Evolutionary conservation across 1,140 invertebrate species (phyloP).

Genomic region (Drosophila repletoides): DNA sequence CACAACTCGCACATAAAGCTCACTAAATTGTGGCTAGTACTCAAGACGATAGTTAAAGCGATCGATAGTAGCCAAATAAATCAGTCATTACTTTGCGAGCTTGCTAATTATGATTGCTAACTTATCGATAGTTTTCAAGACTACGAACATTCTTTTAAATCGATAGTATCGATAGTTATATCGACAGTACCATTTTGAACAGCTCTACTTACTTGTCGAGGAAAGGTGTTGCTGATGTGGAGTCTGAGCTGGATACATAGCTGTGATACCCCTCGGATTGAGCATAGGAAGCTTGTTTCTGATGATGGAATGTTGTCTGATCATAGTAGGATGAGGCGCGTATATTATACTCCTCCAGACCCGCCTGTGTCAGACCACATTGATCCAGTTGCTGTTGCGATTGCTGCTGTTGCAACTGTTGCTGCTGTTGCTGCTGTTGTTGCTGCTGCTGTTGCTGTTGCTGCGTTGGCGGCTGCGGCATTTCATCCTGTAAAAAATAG

Average conservation of each 20-base stretch:
- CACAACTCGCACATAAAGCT: no score
- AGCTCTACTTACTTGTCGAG: slow-evolving; percentile 86
- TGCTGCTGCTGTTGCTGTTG: slow-evolving; percentile 37
- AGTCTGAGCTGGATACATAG: slow-evolving; percentile 91
- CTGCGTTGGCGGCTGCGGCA: slow-evolving; percentile 36
- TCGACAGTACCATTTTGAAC: no score
- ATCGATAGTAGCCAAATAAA: no score
- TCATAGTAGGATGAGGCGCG: slow-evolving; percentile 83
- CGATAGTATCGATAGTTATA: no score
- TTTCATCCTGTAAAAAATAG: slow-evolving; percentile 55
- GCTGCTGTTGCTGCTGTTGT: slow-evolving; percentile 27
- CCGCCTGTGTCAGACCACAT: slow-evolving; percentile 84
- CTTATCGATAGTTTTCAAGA: no score
- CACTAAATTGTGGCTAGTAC: no score
- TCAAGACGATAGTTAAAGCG: no score
- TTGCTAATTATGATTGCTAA: no score
- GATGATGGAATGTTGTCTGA: slow-evolving; percentile 85
- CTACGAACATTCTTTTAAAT: no score
- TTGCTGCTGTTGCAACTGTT: slow-evolving; percentile 30
- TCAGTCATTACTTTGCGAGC: no score
- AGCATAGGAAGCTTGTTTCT: slow-evolving; percentile 90
- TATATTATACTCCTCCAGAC: slow-evolving; percentile 87
- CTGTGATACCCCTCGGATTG: slow-evolving; percentile 92
- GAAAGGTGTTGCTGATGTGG: slow-evolving; percentile 89
- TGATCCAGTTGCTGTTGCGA: slow-evolving; percentile 57